Conservation (phyloP, 2,113 vertebrate genomes). For the Myiozetetes cayanensis region DNA sequence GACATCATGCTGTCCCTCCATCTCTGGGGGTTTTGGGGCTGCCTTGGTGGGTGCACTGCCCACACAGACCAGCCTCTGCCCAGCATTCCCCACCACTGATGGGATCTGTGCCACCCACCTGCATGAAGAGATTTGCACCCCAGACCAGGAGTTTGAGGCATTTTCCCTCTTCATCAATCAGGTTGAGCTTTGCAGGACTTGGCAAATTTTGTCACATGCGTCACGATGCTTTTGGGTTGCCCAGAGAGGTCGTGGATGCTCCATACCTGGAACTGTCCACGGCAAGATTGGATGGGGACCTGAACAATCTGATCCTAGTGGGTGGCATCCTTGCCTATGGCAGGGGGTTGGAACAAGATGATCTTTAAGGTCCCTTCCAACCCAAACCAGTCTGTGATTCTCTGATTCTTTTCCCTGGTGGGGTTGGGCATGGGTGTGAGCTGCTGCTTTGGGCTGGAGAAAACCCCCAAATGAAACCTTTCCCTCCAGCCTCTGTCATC, state of each 20-base stretch:
- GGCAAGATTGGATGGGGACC: not conserved
- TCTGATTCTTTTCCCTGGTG: not conserved
- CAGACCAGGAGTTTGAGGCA: not conserved
- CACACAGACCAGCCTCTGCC: accelerated
- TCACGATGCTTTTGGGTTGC: not conserved
- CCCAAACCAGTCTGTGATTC: not conserved
- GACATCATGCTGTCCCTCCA: accelerated
- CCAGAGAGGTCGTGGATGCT: not conserved
- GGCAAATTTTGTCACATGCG: not conserved
- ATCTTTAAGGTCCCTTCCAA: not conserved
- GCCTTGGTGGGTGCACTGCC: not conserved
- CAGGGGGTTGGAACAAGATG: not conserved
- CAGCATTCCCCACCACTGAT: accelerated
- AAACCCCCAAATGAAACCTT: not conserved
- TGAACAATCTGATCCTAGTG: not conserved
- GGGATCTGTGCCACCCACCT: not conserved
- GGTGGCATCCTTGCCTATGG: not conserved
- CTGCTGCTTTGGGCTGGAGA: not conserved
- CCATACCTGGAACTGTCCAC: not conserved
- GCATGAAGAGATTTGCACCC: not conserved
- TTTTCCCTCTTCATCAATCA: not conserved
- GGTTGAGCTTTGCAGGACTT: not conserved
- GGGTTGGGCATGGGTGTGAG: not conserved
- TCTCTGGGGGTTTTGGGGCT: not conserved
- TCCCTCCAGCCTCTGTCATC: not conserved